These are phyloP conservation scores for Dicerorhinus sumatrensis DNA, from an alignment of 2,113 vertebrate genomes.

Conservation along the genomic window DNA sequence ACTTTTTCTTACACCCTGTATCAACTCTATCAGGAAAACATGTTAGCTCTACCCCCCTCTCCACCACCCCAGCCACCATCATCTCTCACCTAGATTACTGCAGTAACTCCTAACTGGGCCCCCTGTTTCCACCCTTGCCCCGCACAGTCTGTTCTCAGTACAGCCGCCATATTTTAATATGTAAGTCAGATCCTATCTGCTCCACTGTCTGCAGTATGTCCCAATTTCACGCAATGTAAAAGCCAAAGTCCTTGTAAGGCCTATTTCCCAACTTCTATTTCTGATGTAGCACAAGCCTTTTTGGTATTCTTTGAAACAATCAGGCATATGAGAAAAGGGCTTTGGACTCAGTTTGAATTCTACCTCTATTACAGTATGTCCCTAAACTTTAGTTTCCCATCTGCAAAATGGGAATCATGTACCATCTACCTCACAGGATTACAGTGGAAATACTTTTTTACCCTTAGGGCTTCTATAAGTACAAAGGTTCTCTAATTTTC, in stretches of 20 bases:
- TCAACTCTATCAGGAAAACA: neutral
- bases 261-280: neutral
- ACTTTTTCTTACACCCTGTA: neutral
- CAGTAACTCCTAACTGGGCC: neutral
- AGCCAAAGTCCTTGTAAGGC: neutral
- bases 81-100: neutral
- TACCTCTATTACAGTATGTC: neutral
- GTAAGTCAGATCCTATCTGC: neutral
- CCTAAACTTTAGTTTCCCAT: neutral
- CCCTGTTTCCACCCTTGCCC: neutral
- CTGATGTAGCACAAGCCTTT: neutral
- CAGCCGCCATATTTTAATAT: neutral
- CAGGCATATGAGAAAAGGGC: neutral
- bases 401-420: neutral
- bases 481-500: neutral
- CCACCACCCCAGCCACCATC: neutral
- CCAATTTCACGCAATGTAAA: neutral
- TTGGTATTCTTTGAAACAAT: neutral
- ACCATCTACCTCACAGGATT: neutral
- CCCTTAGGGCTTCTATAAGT: neutral
- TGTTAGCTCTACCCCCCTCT: neutral
- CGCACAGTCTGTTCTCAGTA: neutral
- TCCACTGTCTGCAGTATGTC: neutral
- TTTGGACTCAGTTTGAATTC: neutral
- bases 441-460: neutral